Base-by-base conservation (phyloP, 2,113 vertebrate species). In the Urocolius indicus region DNA sequence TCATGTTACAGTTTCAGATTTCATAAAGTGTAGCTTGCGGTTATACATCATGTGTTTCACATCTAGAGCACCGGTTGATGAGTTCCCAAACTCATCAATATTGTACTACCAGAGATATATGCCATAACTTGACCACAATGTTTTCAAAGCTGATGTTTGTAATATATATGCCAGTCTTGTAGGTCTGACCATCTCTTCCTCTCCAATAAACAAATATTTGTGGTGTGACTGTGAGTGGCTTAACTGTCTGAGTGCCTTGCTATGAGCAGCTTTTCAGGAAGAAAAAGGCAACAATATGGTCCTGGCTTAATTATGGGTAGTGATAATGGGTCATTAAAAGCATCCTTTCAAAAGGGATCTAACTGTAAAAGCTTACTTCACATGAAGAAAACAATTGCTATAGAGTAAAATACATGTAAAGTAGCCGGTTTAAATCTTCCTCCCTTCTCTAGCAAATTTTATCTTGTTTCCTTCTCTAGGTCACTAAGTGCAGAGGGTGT, bases 1-100 rank as follows among this genome's bases (percentile, higher is more conserved):
- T 98, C 95, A 91, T 97, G 97, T 98, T 98, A 97, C 97, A 98
- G 98, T 98, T 98, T 98, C 98, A 98, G 97, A 98, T 98, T 98
- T 98, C 98, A 98, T 98, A 97, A 98, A 98, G 94, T 95, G 92
- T 93, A 86, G 95, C 89, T 97, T 98, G 98, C 93, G 98, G 97
- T 97, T 96, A 93, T 96, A 96, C 95, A 91, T 96, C 97, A 97
- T 96, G 83, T 97, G 96, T 96, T 97, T 97, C 89, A 92, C 82
- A 97, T 98, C 96, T 97, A 91, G 98, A 95, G 75, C 69, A 29
- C 58, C 92, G 61, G 89, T 84, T 98, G 95, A 98, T 94, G 96
- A 96, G 88, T 97, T 98, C 97, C 96, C 94, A 97, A 96, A 96
- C 88, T 90, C 91, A 96, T 97, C 91, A 97, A 46, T 96, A 89